Evolutionary conservation across 1,140 invertebrate species (phyloP).

Genomic region (Prorops nasuta): DNA sequence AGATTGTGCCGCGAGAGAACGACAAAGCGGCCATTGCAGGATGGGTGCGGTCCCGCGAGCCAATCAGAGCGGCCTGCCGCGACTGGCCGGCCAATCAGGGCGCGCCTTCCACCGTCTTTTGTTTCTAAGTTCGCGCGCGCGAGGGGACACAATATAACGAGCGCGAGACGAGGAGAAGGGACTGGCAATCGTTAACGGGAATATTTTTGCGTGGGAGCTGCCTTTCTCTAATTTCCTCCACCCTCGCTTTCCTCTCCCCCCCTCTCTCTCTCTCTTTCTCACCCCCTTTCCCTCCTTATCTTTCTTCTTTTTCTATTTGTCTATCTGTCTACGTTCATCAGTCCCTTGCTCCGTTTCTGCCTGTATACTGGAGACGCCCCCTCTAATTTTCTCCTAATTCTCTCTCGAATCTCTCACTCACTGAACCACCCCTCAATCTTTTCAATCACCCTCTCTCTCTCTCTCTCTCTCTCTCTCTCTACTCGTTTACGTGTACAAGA

Average conservation of each 20-base stretch:
- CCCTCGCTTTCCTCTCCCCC: conserved; percentile 14
- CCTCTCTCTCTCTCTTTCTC: conserved; percentile 7
- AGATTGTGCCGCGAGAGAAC: conserved; percentile 37
- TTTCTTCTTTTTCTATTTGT: conserved; percentile 1
- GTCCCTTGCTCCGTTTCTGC: conserved; percentile 26
- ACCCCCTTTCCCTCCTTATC: conserved; percentile 5
- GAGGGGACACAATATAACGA: conserved; percentile 54
- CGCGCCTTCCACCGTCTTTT: conserved; percentile 48
- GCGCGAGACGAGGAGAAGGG: conserved; percentile 29
- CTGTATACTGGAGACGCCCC: conserved; percentile 19
- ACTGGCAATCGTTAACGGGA: conserved; percentile 51
- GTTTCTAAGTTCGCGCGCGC: conserved; percentile 49
- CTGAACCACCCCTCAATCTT: conserved; percentile 6
- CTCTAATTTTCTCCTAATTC: conserved; percentile 14
- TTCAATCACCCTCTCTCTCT: conserved; percentile 1
- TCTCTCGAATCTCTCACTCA: not conserved
- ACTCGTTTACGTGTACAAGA: not conserved
- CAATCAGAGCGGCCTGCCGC: conserved; percentile 51
- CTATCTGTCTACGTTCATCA: not conserved
- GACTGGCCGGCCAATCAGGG: conserved; percentile 50
- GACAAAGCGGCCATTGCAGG: conserved; percentile 58
- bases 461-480: conserved; percentile 5
- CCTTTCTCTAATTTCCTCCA: conserved; percentile 23
- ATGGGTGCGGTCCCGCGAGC: conserved; percentile 55
- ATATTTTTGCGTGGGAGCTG: conserved; percentile 43